Base-by-base conservation (phyloP, 2,797 vertebrate species). In the Parotocinclus haroldoi region DNA sequence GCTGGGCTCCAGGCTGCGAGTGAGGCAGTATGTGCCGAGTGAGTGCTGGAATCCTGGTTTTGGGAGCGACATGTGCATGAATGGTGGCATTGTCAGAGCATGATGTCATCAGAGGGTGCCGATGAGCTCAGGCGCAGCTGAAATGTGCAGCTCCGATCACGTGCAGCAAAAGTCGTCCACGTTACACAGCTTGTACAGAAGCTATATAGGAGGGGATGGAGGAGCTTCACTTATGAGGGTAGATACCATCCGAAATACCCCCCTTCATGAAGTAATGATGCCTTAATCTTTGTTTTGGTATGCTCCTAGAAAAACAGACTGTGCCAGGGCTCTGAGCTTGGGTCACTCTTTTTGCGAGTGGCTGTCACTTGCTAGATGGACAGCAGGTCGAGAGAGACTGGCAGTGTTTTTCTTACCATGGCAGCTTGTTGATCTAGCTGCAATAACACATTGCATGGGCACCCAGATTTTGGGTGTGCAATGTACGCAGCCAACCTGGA, bases 111-210 rank as follows among this genome's bases (percentile, higher is more conserved):
- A 81, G 86, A 87, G 89, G 84, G 27, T 27, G 91, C 92, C 88
- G 89, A 92, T 94, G 92, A 95, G 90, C 92, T 94, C 93, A 91
- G 91, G 83, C 90, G 81, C 93, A 95, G 94, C 94, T 97, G 94
- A 95, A 92, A 89, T 87, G 88, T 90, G 45, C 70, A 69, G 57
- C 53, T 44, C 45, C 37, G n/a, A 65, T 48, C 9, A 4, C 51
- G 2, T 12, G 19, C 40, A 19, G 19, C 14, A n/a, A 54, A 7
- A 10, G 53, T 9, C 14, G 9, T 9, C 16, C 13, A 45, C 17
- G 16, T 18, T 5, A n/a, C n/a, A n/a, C n/a, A 17, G 5, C 10
- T 44, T n/a, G 16, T 27, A 5, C 27, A 27, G 27, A 2, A 27
- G 27, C 2, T 27, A 27, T 27, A 5, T 27, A 27, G 27, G 27